Base-by-base conservation (phyloP, 2,888 invertebrate species). In the Tetrapedia diversipes region DNA sequence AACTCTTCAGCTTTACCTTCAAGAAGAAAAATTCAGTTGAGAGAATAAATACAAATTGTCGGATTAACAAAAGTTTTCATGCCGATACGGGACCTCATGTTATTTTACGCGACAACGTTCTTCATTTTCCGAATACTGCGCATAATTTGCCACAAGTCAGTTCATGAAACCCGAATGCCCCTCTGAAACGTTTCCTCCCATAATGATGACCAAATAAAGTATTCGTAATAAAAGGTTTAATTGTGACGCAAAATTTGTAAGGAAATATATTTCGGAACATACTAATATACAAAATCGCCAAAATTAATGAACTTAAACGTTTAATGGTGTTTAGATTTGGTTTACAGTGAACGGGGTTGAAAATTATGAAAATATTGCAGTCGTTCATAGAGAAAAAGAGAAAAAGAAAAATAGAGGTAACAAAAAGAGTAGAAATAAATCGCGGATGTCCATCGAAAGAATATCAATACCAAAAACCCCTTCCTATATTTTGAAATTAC, bases 21-120 rank as follows among this genome's bases (percentile, higher is more conserved):
- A 77, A 79, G 77, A 79, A 86, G 82, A 83, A 87, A 86, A 83
- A 81, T 86, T 85, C 80, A 83, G 85, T 64, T 57, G 79, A 10
- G 89, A 87, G 88, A 91, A 91, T 91, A 91, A 91, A 91, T 91
- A 91, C 91, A 91, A 91, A 91, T 91, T 91, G 91, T 90, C 45
- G 90, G 91, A 91, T 91, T 91, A 91, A 89, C 88, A 84, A 85
- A 86, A 86, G 85, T 89, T 86, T 80, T 81, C 81, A 69, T 81
- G 80, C 86, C 82, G 86, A 87, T 84, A 86, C 79, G 85, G 82
- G 72, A 65, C 79, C 81, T 81, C 80, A 80, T 86, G 79, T 82
- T 75, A n/a, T 80, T 67, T 79, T 84, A 60, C 80, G 79, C 84
- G 83, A 84, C 85, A 81, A 77, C 80, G 82, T 86, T 87, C 90